A percentile compares a stretch with the other conserved stretches of the same genome.
Conservation (phyloP, 64 coral and sea anemone species). For the Montipora sp. region DNA sequence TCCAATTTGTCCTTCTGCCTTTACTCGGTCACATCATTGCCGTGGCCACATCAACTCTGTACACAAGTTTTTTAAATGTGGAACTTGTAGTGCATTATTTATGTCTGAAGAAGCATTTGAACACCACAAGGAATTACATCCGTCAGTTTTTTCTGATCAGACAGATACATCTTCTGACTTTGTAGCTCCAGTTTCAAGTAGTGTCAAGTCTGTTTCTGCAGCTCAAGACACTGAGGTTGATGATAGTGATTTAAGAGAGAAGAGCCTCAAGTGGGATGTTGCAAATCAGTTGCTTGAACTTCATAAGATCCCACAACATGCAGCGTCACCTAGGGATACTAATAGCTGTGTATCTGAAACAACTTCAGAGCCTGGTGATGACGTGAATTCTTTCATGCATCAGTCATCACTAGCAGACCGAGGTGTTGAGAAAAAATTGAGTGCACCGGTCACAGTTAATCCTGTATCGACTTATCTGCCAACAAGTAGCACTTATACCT, state of each 20-base stretch:
- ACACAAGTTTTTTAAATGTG: constrained; percentile 91
- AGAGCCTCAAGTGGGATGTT: constrained; percentile 32
- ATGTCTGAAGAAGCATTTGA: constrained; percentile 90
- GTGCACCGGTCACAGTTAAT: not conserved
- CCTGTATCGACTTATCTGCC: not conserved
- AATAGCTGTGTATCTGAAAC: constrained; percentile 25
- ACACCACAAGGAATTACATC: constrained; percentile 82
- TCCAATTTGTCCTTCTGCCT: constrained; percentile 88
- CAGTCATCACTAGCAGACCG: not conserved
- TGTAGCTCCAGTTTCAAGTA: not conserved
- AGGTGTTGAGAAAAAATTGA: not conserved
- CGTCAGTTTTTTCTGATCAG: constrained; percentile 34
- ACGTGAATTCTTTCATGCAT: not conserved
- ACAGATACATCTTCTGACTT: not conserved
- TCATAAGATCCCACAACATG: constrained; percentile 20
- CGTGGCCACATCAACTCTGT: constrained; percentile 89
- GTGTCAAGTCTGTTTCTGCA: not conserved
- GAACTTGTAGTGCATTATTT: constrained; percentile 83
- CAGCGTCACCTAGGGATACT: not conserved
- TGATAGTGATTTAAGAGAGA: not conserved
- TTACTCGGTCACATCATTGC: constrained; percentile 92
- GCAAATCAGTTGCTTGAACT: constrained; percentile 48
- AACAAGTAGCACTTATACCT: not conserved
- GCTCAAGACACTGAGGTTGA: not conserved
- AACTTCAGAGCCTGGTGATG: constrained; percentile 4